A percentile compares a stretch with the other conserved stretches of the same genome.
Conservation (phyloP, 1,140 invertebrate genomes). For the Hetaerina americana region DNA sequence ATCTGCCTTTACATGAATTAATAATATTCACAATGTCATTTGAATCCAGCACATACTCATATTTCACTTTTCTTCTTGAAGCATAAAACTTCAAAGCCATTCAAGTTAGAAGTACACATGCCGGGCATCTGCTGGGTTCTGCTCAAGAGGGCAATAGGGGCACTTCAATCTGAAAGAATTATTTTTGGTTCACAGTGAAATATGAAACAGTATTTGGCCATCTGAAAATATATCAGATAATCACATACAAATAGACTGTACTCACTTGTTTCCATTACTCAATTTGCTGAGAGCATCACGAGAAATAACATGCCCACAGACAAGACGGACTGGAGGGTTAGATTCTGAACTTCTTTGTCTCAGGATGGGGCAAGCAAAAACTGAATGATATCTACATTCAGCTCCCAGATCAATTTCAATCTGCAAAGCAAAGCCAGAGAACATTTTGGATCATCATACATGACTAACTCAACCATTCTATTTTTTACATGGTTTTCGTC, state of each 20-base stretch:
- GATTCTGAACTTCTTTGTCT: conserved; percentile 89
- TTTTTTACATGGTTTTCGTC: too few relatives aligned
- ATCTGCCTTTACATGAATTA: not conserved
- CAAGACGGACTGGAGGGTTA: conserved; percentile 93
- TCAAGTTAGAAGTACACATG: conserved; percentile 81
- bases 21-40: not conserved
- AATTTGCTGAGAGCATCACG: conserved; percentile 92
- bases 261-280: conserved; percentile 81
- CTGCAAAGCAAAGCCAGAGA: conserved; percentile 41
- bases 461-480: too few relatives aligned
- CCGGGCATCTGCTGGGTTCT: conserved; percentile 81
- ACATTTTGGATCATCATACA: too few relatives aligned
- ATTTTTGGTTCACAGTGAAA: conserved; percentile 13
- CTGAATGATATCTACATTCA: conserved; percentile 86
- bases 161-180: conserved; percentile 78
- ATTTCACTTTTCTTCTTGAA: not conserved
- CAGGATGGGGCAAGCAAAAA: conserved; percentile 96
- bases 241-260: conserved; percentile 8
- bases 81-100: not conserved
- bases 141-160: conserved; percentile 95
- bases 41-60: not conserved
- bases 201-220: conserved; percentile 22
- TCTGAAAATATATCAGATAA: conserved; percentile 3
- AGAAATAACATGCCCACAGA: conserved; percentile 97
- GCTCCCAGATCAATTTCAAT: conserved; percentile 84